A percentile compares a stretch with the other conserved stretches of the same genome.
These are phyloP conservation scores for Cossypha dichroa DNA, from an alignment of 2,797 vertebrate species.

Conservation along the genomic window DNA sequence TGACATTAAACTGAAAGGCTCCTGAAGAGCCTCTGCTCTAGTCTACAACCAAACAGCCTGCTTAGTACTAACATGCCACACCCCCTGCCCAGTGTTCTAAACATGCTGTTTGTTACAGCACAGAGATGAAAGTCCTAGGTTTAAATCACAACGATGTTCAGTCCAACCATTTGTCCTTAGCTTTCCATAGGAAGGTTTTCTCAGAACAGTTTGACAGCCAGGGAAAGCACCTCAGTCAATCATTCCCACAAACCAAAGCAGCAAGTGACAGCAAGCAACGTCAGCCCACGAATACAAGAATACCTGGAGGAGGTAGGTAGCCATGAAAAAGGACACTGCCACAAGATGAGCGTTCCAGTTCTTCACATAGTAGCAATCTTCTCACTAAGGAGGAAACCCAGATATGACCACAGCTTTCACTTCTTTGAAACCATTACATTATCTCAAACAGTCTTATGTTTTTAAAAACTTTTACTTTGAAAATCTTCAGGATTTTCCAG, in stretches of 20 bases:
- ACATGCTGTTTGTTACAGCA: background rate
- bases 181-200: background rate
- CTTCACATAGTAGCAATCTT: constrained; percentile 93
- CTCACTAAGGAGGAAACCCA: constrained; percentile 78
- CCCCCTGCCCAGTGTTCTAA: background rate
- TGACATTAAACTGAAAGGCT: background rate
- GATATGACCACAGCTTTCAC: background rate
- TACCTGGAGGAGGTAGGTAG: constrained; percentile 97
- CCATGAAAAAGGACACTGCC: constrained; percentile 98
- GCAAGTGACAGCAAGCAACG: background rate
- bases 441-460: background rate
- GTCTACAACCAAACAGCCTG: background rate
- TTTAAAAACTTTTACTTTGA: background rate
- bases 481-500: background rate
- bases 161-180: background rate
- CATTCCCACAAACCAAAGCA: background rate
- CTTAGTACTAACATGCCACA: background rate
- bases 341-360: constrained; percentile 95
- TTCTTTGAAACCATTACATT: background rate
- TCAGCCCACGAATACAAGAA: background rate
- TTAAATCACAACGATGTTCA: accelerated
- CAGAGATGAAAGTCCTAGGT: background rate
- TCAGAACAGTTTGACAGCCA: background rate
- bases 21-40: background rate
- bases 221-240: background rate